Conservation (phyloP, 23 tunicate species). For the Pegea sp. region DNA sequence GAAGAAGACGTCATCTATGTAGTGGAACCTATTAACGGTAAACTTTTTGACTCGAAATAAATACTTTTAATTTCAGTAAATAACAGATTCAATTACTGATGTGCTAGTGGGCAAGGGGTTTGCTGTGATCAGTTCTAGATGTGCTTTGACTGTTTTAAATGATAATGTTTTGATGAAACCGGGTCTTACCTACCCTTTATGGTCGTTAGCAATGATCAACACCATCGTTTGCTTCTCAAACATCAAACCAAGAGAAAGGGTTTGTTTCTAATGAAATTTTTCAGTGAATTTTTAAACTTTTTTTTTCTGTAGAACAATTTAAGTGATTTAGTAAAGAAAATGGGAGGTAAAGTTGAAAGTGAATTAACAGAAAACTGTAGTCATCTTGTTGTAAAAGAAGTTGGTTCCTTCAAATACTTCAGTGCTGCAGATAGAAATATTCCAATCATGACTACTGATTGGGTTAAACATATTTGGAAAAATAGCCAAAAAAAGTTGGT, state of each 20-base stretch:
- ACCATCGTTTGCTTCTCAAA: constrained; percentile 60
- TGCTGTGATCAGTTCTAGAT: constrained; percentile 59
- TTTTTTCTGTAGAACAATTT: constrained; percentile 9
- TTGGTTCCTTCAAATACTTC: constrained; percentile 74
- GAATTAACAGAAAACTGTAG: constrained; percentile 22
- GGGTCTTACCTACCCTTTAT: constrained; percentile 33
- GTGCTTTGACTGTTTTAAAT: constrained; percentile 53
- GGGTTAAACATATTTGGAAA: constrained; percentile 73
- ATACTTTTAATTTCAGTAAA: too few species aligned
- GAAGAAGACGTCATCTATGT: too few species aligned
- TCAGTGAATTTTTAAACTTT: background rate
- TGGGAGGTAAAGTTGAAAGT: constrained; percentile 62
- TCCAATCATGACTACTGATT: constrained; percentile 57
- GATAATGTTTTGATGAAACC: constrained; percentile 24
- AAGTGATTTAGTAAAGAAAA: constrained; percentile 21
- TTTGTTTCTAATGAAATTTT: constrained; percentile 2
- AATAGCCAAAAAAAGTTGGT: constrained; percentile 33
- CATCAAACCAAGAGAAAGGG: constrained; percentile 32
- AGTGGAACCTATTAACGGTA: too few species aligned
- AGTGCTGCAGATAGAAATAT: constrained; percentile 41
- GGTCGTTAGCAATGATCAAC: constrained; percentile 42
- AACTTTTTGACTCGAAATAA: too few species aligned
- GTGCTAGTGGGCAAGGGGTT: constrained; percentile 26
- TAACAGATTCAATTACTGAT: too few species aligned
- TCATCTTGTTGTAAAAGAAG: constrained; percentile 73